These are phyloP conservation scores for Cyprinus carpio DNA, from an alignment of 2,113 vertebrate species.

Conservation along the genomic window DNA sequence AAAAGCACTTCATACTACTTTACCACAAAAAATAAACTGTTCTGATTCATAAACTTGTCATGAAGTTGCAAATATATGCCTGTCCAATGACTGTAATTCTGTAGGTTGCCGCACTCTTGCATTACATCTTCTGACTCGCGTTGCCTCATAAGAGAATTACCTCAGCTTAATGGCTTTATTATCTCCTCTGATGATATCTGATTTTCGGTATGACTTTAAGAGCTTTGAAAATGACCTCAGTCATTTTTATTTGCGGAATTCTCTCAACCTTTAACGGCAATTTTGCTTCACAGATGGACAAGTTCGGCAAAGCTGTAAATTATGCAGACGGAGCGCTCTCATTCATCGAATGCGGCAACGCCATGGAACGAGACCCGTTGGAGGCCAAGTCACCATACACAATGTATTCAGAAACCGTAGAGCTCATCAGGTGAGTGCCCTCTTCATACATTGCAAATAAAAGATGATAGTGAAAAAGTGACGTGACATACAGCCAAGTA, in stretches of 20 bases:
- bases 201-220: conserved; percentile 11
- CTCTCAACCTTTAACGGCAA: not conserved
- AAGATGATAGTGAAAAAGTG: conserved; percentile 65
- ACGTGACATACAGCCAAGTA: too few relatives aligned
- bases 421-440: conserved; percentile 92
- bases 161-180: conserved; percentile 12
- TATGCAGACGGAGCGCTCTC: conserved; percentile 96
- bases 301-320: conserved; percentile 97
- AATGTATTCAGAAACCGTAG: conserved; percentile 98
- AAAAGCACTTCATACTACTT: not conserved
- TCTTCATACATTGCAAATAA: conserved; percentile 67
- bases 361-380: conserved; percentile 95
- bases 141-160: not conserved
- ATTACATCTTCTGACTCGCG: not conserved
- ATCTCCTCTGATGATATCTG: not conserved
- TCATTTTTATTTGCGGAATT: not conserved
- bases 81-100: not conserved
- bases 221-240: not conserved
- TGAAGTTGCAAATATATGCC: not conserved
- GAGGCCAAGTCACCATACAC: conserved; percentile 98
- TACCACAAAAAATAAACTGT: not conserved
- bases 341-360: conserved; percentile 97
- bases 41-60: not conserved
- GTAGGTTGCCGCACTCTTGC: not conserved
- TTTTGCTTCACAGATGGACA: conserved; percentile 82